Evolutionary conservation across 2,888 invertebrate genomes (phyloP).

Genomic region (Lycophotia porphyrea): DNA sequence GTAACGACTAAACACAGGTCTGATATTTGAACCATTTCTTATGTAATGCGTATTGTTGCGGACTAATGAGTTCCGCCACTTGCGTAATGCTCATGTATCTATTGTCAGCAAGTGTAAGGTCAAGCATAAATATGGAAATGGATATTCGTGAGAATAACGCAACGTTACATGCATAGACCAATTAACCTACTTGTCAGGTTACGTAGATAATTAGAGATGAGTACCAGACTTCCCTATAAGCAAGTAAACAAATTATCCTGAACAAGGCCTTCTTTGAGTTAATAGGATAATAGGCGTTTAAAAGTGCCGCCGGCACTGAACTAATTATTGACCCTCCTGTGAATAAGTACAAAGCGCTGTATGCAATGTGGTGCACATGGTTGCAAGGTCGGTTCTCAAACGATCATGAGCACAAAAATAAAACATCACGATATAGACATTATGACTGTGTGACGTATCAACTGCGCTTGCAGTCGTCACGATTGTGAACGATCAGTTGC

Average conservation of each 20-base stretch:
- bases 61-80: slow-evolving; percentile 69
- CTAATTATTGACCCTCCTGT: slow-evolving; percentile 79
- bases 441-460: slow-evolving; percentile 61
- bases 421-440: slow-evolving; percentile 75
- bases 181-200: slow-evolving; percentile 57
- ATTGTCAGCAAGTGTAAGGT: slow-evolving; percentile 73
- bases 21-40: slow-evolving; percentile 58
- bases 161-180: slow-evolving; percentile 49
- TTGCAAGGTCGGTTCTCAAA: slow-evolving; percentile 75
- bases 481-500: slow-evolving; percentile 63
- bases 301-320: slow-evolving; percentile 72
- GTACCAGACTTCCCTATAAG: slow-evolving; percentile 44
- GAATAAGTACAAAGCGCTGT: slow-evolving; percentile 69
- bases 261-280: slow-evolving; percentile 66
- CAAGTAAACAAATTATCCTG: slow-evolving; percentile 57
- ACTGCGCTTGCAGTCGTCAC: slow-evolving; percentile 64
- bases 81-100: slow-evolving; percentile 69
- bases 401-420: slow-evolving; percentile 72
- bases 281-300: slow-evolving; percentile 78
- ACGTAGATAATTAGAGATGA: slow-evolving; percentile 51
- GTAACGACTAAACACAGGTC: slow-evolving; percentile 25
- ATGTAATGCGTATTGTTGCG: slow-evolving; percentile 71
- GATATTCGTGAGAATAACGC: slow-evolving; percentile 56
- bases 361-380: slow-evolving; percentile 75
- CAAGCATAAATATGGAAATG: slow-evolving; percentile 57